Base-by-base conservation (phyloP, 2,797 vertebrate species). In the Podarcis lilfordi region DNA sequence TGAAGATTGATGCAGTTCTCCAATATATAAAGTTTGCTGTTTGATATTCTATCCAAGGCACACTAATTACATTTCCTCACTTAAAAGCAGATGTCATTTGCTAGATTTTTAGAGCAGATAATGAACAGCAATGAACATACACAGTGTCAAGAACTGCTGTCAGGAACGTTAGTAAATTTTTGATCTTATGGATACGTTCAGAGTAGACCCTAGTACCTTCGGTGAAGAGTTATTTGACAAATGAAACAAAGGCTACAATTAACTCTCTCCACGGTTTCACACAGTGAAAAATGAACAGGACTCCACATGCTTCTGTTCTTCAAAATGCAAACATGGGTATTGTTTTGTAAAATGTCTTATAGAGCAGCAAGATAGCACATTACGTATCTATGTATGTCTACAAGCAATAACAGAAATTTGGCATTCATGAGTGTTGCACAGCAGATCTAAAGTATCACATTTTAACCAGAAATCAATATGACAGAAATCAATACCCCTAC, bases 341-440 rank as follows among this genome's bases (percentile, higher is more conserved):
- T 32, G 23, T 77, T 83, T 77, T 90, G 2, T 11, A 82, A 78
- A 82, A 55, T 19, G 37, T 11, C 88, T 83, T 91, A 66, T 37
- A 29, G 68, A 89, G 43, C 40, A 0, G 15, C 19, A 61, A 43
- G 40, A 3, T 40, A 74, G n/a, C 29, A 43, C n/a, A 78, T 78
- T 66, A 2, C 43, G 7, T 43, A 66, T 45, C 29, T 23, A n/a
- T 9, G 2, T 19, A 35, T 29, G 7, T 50, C 23, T 50, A 25
- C 25, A 5, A n/a, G 81, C 19, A 17, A 74, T 5, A n/a, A 5
- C 11, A 1, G 23, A 69, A 50, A 89, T 88, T 0, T 3, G 5
- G 71, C 55, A 66, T 80, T 90, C 13, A 82, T 17, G 43, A 80
- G 25, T 72, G 82, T 79, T 82, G 69, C 50, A 84, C 11, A 45